Conservation (phyloP, 2,797 vertebrate species). For the Halcyon smyrnensis region DNA sequence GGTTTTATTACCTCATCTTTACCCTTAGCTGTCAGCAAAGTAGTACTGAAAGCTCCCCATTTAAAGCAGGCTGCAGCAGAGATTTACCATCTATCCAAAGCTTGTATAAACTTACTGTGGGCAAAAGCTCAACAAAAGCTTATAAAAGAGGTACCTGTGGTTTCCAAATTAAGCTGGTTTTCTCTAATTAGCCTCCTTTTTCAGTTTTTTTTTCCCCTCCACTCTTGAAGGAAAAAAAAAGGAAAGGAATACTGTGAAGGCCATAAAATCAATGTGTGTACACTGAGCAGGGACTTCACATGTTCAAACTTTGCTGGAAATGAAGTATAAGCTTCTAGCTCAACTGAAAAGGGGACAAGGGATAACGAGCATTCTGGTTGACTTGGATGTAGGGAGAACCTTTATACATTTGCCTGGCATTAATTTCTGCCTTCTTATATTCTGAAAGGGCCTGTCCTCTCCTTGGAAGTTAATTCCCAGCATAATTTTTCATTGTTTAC, state of each 20-base stretch:
- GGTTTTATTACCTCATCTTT: constrained; percentile 68
- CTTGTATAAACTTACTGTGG: constrained; percentile 63
- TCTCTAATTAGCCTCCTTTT: constrained; percentile 73
- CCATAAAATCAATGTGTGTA: constrained; percentile 59
- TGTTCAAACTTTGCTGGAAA: constrained; percentile 20
- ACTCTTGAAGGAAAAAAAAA: not conserved
- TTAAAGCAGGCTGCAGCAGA: constrained; percentile 51
- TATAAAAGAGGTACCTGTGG: constrained; percentile 73
- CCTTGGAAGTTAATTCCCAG: constrained; percentile 29
- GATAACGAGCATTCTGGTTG: not conserved
- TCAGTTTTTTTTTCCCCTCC: constrained; percentile 24
- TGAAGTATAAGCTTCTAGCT: constrained; percentile 31
- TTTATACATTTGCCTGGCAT: not conserved
- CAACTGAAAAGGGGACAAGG: not conserved
- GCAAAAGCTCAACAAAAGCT: constrained; percentile 72
- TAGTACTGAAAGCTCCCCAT: constrained; percentile 54
- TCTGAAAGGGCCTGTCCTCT: constrained; percentile 2
- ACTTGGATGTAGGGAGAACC: not conserved
- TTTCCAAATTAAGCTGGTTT: constrained; percentile 74
- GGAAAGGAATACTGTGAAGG: not conserved
- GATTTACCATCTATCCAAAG: constrained; percentile 30
- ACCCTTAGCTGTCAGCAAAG: constrained; percentile 28
- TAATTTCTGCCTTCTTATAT: not conserved
- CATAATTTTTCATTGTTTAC: not conserved
- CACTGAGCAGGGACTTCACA: constrained; percentile 35